phyloP scores from a whole-genome alignment of 2,113 vertebrate species.

The Astatoreochromis straeleni region DNA sequence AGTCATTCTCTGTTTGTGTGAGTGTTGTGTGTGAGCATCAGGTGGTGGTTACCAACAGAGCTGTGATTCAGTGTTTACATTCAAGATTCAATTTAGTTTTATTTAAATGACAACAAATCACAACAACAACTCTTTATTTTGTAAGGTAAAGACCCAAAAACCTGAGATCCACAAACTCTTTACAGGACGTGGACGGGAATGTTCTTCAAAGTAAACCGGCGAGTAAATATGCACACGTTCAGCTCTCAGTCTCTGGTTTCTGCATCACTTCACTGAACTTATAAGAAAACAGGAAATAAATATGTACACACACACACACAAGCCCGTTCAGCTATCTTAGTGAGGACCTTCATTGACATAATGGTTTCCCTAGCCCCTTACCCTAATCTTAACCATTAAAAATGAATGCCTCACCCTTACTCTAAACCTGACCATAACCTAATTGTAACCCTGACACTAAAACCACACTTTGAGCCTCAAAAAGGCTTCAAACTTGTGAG shows the following conservation, averaged over 20 bases:
- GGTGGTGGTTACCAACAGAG: slow-evolving; percentile 11
- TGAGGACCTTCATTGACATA: too few relatives aligned
- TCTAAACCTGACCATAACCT: rapidly evolving
- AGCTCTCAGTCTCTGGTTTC: background rate
- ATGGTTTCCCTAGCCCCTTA: background rate
- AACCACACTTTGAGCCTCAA: background rate
- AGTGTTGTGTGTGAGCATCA: slow-evolving; percentile 19
- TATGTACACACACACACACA: background rate
- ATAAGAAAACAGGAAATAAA: background rate
- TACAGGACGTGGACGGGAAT: background rate
- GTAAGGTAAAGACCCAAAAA: background rate
- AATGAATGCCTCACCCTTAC: background rate
- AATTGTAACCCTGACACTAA: background rate
- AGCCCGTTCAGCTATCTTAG: too few relatives aligned
- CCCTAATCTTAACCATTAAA: rapidly evolving
- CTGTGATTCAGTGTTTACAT: background rate
- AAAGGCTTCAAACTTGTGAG: background rate
- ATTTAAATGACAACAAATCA: background rate
- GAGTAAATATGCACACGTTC: background rate
- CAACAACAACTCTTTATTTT: background rate
- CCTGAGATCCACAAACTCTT: background rate
- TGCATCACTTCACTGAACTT: rapidly evolving
- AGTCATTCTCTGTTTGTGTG: slow-evolving; percentile 17
- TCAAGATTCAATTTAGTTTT: slow-evolving; percentile 2
- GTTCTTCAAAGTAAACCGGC: background rate